Percentiles rank a stretch among this genome's conserved stretches.
Evolutionary conservation across 2,797 vertebrate species (phyloP).

Genomic region (Hyperoplus lanceolatus): DNA sequence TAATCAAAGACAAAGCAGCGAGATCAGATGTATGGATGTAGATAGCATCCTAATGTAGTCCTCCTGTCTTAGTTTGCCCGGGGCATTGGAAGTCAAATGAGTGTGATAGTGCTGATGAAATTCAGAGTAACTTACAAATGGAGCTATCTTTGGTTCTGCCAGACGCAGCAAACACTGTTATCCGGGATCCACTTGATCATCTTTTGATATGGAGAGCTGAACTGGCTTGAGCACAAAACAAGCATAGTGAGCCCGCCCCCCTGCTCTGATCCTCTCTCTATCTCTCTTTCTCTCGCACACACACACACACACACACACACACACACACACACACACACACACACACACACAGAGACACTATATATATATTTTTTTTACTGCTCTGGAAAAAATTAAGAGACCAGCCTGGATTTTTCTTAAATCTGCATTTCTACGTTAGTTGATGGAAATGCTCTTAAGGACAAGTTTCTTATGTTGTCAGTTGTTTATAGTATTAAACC

Average conservation of each 20-base stretch:
- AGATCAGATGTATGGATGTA: slow-evolving; percentile 15
- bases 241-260: not conserved
- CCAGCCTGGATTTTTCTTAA: too few species aligned
- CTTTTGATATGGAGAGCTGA: slow-evolving; percentile 25
- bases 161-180: slow-evolving; percentile 35
- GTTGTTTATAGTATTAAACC: too few species aligned
- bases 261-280: slow-evolving; percentile 8
- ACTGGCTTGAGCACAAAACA: slow-evolving; percentile 29
- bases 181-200: slow-evolving; percentile 44
- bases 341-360: not conserved
- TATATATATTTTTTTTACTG: not conserved
- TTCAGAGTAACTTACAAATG: slow-evolving; percentile 19
- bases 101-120: slow-evolving; percentile 45
- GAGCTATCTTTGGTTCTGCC: slow-evolving; percentile 23
- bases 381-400: too few species aligned
- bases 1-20: slow-evolving; percentile 19
- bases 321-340: not conserved
- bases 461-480: too few species aligned
- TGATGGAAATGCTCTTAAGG: too few species aligned
- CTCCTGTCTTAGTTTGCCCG: not conserved
- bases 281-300: too few species aligned
- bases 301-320: not conserved
- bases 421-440: too few species aligned
- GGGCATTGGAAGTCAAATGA: slow-evolving; percentile 31
- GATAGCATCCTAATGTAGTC: slow-evolving; percentile 29